Conservation (phyloP, 2,888 invertebrate genomes). For the Amaurobius ferox region DNA sequence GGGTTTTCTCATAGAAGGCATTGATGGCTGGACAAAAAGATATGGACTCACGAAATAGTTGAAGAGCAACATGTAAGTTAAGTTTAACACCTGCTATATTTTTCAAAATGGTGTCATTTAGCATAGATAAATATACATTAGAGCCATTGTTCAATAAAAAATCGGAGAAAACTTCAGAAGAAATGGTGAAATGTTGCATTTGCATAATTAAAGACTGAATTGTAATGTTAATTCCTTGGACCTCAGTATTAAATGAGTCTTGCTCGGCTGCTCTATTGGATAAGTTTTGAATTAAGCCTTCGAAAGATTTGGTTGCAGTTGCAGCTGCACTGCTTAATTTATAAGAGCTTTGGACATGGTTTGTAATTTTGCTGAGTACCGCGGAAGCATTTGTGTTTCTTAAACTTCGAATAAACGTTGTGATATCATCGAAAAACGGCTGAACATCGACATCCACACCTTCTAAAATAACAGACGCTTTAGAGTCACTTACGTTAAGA, state of each 20-base stretch:
- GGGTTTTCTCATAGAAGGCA: background rate
- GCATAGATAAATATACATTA: background rate
- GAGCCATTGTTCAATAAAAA: background rate
- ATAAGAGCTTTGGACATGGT: background rate
- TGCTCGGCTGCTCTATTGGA: background rate
- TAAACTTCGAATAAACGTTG: background rate
- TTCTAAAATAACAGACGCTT: too few species aligned
- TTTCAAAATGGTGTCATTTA: background rate
- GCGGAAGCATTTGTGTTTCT: background rate
- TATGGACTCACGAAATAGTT: conserved; percentile 14
- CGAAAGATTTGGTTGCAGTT: background rate
- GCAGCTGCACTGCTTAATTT: background rate
- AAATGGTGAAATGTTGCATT: background rate
- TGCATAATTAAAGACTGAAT: background rate
- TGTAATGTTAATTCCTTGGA: background rate
- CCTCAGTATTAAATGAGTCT: background rate
- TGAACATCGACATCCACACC: background rate
- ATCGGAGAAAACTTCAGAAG: background rate
- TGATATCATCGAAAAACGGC: background rate
- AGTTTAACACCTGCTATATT: conserved; percentile 6
- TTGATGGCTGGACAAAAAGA: conserved; percentile 16
- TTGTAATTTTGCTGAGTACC: background rate
- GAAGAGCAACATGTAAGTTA: background rate
- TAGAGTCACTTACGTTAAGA: too few species aligned
- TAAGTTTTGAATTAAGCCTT: background rate